Evolutionary conservation across 2,888 invertebrate species (phyloP), one percentile per base, ranked within the genome.

Genomic region (Caenorhabditis auriculariae): DNA sequence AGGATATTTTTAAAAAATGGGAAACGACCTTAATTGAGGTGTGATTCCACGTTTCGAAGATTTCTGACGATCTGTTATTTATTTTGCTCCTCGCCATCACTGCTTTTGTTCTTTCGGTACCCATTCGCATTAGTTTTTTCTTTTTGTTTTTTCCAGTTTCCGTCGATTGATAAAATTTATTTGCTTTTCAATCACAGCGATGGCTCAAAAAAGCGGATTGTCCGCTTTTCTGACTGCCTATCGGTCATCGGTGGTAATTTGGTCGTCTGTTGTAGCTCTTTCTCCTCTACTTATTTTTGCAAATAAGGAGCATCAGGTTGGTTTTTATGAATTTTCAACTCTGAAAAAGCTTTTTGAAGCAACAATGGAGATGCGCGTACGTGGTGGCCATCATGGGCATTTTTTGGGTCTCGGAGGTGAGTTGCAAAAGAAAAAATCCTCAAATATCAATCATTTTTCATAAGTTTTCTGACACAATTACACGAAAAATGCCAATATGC

Each of bases 351-450:
- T 29, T 50, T 26, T 19, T 27, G 23, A 32, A 77, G 77, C 54
- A 66, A 27, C 68, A 72, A 60, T 43, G 50, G 17, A 58, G 60
- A 60, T 80, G 79, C 50, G 66, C 68, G 12, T 80, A 59, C 48
- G 72, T 74, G 28, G 76, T 80, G 5, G 54, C 60, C 3, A 37
- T 78, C 15, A 79, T 79, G 79, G 75, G 69, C 1, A 21, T 56
- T 26, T 81, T 77, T 48, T 80, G 80, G 80, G 76, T 77, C 39
- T 69, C 60, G 44, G 80, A 81, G 50, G 69, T 69, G 42, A 15
- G 21, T 48, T 37, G 4, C 9, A 32, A 32, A 32, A 32, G 35
- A 12, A n/a, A 32, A 32, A 32, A n/a, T 32, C 35, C 9, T 32
- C 35, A n/a, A 32, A 32, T 32, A 12, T 32, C 35, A 12, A 32